Evolutionary conservation across 2,888 invertebrate species (phyloP), one percentile per base, ranked within the genome.

Genomic region (Branchellion lobata): DNA sequence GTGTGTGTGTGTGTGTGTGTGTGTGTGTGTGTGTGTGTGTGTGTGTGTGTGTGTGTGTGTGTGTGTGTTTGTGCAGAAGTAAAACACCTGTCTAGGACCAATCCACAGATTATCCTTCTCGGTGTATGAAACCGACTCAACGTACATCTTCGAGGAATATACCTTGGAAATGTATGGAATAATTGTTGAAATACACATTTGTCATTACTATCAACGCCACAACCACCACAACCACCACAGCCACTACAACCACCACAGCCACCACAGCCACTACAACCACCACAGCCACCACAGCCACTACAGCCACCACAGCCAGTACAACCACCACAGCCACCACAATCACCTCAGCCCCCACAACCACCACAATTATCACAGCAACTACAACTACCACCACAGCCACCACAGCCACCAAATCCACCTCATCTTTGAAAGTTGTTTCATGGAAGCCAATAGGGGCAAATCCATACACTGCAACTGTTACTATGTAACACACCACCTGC

Each of bases 381-480:
- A 40, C 18, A n/a, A 31, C 36, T 8, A 1, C 14, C 47, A 29
- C 21, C 61, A 57, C 24, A 57, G 5, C 21, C 36, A 47, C 47
- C 33, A 47, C 24, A 74, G 14, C 47, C 21, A 31, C 31, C 8
- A 31, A 34, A 74, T 8, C 14, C 2, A 77, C 77, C 77, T 77
- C 77, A 1, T 24, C 77, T 34, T 77, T 53, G 34, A 65, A 24
- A 14, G 14, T 24, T 1, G 65, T 77, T n/a, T 61, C 61, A 57
- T 65, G 61, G 65, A 77, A 65, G 1, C 97, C 96, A 82, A 95
- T 92, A 0, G 97, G 96, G 5, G 96, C 97, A 83, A 97, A 92
- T 36, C 98, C 98, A 88, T 98, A 99, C 85, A 94, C 94, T 81
- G 93, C 90, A 77, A 99, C 89, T 0, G 97, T 94, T 82, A 96